Base-by-base conservation (phyloP, 2,113 vertebrate species). In the Pavo muticus region DNA sequence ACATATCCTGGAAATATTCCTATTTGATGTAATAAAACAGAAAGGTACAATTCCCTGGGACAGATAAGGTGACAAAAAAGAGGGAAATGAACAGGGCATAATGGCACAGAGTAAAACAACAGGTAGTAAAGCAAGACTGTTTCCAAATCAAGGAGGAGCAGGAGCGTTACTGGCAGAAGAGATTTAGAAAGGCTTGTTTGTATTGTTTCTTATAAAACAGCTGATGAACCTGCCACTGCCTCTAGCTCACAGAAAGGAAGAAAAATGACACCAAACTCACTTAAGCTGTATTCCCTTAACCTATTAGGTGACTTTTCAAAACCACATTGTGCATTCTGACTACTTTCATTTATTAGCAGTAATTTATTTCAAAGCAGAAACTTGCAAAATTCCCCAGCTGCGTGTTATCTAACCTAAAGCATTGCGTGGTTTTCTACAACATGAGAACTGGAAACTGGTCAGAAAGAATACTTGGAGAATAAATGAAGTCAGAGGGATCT, bases 1-100 rank as follows among this genome's bases (percentile, higher is more conserved):
- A 79, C 42, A 16, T 84, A 89, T 48, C 88, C 82, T 91, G 45
- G 67, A 96, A 96, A 95, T 92, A 95, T 84, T 96, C 96, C 87
- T 94, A 72, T 79, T 93, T 78, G 44, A 89, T 80, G 45, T 92
- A 97, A 95, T 96, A 93, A 97, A 97, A 80, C 67, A 93, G 61
- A 73, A 93, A 84, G 48, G 19, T 83, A 91, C 92, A 65, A 77
- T 94, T 97, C 97, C 76, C 83, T 76, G 65, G 78, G 82, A 93
- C 40, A 94, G 93, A 95, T 77, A 95, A 95, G 79, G 64, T 37
- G 87, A 60, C 67, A 42, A 21, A 59, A 57, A 70, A 87, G 39
- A 39, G 10, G 47, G 57, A 87, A 88, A 74, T 3, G 4, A 50
- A 79, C 39, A 67, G 21, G 32, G 15, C 37, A 76, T 82, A 73